Base-by-base conservation (phyloP, 2,888 invertebrate species). In the Odontocolon sp. region DNA sequence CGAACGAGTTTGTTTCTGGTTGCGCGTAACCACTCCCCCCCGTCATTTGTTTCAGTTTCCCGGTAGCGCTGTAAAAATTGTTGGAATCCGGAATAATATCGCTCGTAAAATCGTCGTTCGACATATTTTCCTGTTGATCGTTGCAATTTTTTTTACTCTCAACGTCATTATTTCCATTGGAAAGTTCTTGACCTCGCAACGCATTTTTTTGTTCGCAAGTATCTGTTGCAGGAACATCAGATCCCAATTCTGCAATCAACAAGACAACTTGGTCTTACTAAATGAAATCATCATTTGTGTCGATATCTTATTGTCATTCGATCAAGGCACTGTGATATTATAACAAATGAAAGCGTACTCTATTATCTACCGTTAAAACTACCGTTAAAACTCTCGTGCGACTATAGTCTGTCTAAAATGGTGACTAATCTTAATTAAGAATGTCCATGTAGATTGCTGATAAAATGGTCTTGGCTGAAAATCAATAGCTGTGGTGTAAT, bases 231-330 rank as follows among this genome's bases (percentile, higher is more conserved):
- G 61, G 8, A 66, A 76, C 67, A 33, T 76, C 78, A 21, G 76
- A 54, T 67, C 64, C 73, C 56, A 31, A 42, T 61, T 80, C 81
- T 81, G 81, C 59, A 77, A 81, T 69, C 70, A 80, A 76, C 71
- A 74, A 79, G 47, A 23, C 38, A 72, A 72, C 56, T 28, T 63
- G 21, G 52, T 38, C 59, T 68, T 72, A 67, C 64, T 33, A 14
- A 16, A 5, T 2, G 9, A 16, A 4, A 28, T 28, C 5, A 54
- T 54, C 18, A n/a, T n/a, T n/a, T n/a, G n/a, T n/a, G n/a, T n/a
- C n/a, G n/a, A n/a, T n/a, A n/a, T 16, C n/a, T 31, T 9, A 18
- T 9, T 31, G 33, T 16, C 6, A 42, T 28, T 8, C 28, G n/a
- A 11, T 26, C 5, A 14, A 8, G 26, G 2, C 23, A 47, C n/a